Base-by-base conservation (phyloP, 1,140 invertebrate genomes). In the Drosophila prosaltans region DNA sequence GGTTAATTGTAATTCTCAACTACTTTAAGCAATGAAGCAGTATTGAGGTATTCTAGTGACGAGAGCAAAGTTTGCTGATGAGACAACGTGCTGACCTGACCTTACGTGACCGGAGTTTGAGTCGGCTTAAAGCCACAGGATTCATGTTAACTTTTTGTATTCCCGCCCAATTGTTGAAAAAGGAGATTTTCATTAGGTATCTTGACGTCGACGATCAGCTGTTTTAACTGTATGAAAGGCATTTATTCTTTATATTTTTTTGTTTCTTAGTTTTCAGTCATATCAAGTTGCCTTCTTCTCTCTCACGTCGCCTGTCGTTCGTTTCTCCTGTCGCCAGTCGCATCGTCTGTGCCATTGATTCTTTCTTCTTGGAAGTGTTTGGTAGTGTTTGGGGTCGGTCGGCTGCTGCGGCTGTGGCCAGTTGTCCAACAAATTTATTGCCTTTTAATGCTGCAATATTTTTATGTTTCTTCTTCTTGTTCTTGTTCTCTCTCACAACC, bases 381-480 rank as follows among this genome's bases (percentile, higher is more conserved):
- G 45, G 16, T 21, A n/a, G 11, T 43, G 3, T 16, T 43, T 16
- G 3, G 11, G n/a, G 58, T 76, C 57, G 51, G 72, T 39, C 67
- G 21, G 65, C 57, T 30, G 28, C 28, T 30, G 28, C 28, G 28
- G 28, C 28, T 2, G 28, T 32, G 16, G 59, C 41, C 59, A 70
- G 57, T 65, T 68, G 57, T 55, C 67, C 64, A 64, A 66, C 62
- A 71, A 88, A 88, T 86, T 86, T 86, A 86, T 88, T 64, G 82
- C 61, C 79, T 82, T 86, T 86, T 88, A 86, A 86, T 86, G 79
- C 67, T 61, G 73, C 73, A 40, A 72, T 65, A 63, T 65, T 72
- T 51, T 71, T 69, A 32, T 55, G 16, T 55, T 40, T 61, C 65
- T 30, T 36, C 32, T 36, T 36, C 6, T 36, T 36, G 3, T 36